Evolutionary conservation across 2,113 vertebrate genomes (phyloP), one percentile per base, ranked within the genome.

Genomic region (Sturnus vulgaris): DNA sequence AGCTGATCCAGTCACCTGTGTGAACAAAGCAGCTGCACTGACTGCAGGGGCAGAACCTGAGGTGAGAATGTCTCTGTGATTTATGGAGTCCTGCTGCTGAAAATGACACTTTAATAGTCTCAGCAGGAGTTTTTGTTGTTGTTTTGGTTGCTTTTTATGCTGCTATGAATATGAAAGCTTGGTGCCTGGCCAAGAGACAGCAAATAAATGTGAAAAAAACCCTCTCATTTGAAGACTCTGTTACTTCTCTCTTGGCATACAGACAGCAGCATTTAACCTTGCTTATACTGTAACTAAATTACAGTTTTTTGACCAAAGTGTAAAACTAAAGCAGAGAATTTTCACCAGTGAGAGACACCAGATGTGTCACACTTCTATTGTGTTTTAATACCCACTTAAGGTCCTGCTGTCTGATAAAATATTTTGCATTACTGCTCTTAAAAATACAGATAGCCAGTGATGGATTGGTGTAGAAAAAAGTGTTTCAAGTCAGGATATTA

Each of bases 201-300:
- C 46, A 69, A 57, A 78, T 46, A 93, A 80, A 71, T 28, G 40
- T 68, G 65, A 31, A 59, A 81, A 79, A 83, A 84, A 22, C 1
- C 19, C 5, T 31, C 70, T 65, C 46, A 9, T 82, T 42, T 89
- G 84, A 85, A 76, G 75, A 33, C 53, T 84, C 57, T 82, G 33
- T 79, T 90, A n/a, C 46, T 61, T 87, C 49, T 73, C 81, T 40
- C 33, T 65, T 80, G 86, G 86, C 87, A 65, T 35, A 2, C 8
- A 35, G 87, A 91, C 66, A 90, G 63, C 82, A 88, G 11, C 30
- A 5, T 77, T 95, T 94, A 92, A 94, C 95, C 92, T 95, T 50
- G 70, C 37, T 84, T 70, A 28, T 23, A 7, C 42, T 39, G 49
- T 70, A 80, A 91, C 46, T 77, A 11, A 80, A 83, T 91, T 59